Conservation (phyloP, 2,797 vertebrate genomes). For the Gallinago nigripennis region DNA sequence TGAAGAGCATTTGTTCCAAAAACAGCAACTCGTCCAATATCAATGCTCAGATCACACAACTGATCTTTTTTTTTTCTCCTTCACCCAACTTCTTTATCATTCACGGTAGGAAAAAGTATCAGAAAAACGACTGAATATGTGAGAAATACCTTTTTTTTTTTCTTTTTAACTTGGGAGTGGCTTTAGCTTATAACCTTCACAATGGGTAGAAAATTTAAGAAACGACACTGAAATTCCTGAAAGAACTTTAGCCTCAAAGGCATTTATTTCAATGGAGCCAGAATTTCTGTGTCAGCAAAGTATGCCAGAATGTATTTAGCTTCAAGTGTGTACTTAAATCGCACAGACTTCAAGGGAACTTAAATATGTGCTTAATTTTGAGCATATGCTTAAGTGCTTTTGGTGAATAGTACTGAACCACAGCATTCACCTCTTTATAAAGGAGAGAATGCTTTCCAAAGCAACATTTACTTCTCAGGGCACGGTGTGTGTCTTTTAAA, state of each 20-base stretch:
- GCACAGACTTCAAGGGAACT: conserved; percentile 53
- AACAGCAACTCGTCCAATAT: neutral
- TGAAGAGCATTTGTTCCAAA: conserved; percentile 19
- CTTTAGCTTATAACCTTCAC: neutral
- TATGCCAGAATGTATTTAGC: conserved; percentile 42
- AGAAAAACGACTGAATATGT: neutral
- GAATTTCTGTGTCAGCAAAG: conserved; percentile 49
- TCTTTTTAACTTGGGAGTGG: neutral
- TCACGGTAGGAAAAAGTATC: neutral
- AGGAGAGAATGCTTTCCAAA: conserved; percentile 46
- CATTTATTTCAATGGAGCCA: conserved; percentile 38
- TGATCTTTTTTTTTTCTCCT: neutral
- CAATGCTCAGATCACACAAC: neutral
- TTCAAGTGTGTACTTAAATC: conserved; percentile 47
- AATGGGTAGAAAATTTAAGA: conserved; percentile 3
- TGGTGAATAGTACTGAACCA: conserved; percentile 14
- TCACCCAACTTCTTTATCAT: neutral
- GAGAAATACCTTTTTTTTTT: neutral
- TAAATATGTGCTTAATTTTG: conserved; percentile 49
- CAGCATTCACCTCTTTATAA: conserved; percentile 5
- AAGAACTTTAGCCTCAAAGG: conserved; percentile 32
- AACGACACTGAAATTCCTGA: conserved; percentile 12
- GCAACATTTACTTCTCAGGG: conserved; percentile 53
- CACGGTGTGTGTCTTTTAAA: conserved; percentile 47
- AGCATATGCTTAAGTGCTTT: conserved; percentile 63